Base-by-base conservation (phyloP, 2,888 invertebrate species). In the Drosophila kambysellisi region DNA sequence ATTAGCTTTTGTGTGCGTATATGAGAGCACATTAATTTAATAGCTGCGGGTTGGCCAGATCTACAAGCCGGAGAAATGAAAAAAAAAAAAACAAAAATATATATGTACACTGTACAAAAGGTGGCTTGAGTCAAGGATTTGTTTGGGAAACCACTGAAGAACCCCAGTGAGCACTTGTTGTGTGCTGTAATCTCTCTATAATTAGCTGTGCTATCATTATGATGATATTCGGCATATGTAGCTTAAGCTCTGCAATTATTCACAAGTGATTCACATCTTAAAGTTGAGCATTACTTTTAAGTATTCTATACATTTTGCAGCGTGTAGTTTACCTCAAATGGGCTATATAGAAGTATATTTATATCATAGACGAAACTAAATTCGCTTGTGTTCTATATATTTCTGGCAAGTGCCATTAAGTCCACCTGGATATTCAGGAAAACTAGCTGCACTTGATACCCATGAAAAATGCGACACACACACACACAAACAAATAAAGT, bases 1-100 rank as follows among this genome's bases (percentile, higher is more conserved):
- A 88, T 88, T 85, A 88, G 85, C 84, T 85, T 88, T 85, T 83
- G 77, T 88, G 86, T 81, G 83, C 85, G 85, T 82, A 85, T 84
- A 88, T 85, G 88, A 81, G 84, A 73, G 79, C 66, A 82, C 85
- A 85, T 88, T 88, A 85, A 85, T 83, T 88, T 85, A 88, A 85
- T 85, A 79, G 86, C 86, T 58, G 62, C 79, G 74, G 78, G 75
- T 81, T 78, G 43, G 54, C 66, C 62, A 66, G 53, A 71, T 65
- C 71, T 25, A 52, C 29, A 11, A 37, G 29, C 17, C 37, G 29
- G 29, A n/a, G 35, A 8, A 25, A 54, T 29, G 30, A 35, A 25
- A 32, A 33, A 63, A 12, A 37, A 53, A 30, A 41, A 25, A 2
- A 1, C 0, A 25, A 25, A 25, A 25, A 25, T 46, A 15, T 11